Conservation (phyloP, 2,888 invertebrate species). For the Leptarthrus brevirostris region DNA sequence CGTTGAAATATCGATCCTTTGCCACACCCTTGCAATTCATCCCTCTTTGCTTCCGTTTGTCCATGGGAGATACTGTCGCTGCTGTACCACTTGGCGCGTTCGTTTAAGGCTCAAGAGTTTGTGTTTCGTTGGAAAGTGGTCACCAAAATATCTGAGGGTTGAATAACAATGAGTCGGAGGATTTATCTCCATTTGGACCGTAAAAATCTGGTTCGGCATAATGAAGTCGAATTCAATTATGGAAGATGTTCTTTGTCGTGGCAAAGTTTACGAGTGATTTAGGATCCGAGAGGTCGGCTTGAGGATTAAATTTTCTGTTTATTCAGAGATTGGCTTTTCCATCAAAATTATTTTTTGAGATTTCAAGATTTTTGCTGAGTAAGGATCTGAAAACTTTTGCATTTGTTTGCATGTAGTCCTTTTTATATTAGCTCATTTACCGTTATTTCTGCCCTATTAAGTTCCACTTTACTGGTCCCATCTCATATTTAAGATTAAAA, state of each 20-base stretch:
- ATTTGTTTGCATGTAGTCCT: too few species aligned
- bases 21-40: constrained; percentile 40
- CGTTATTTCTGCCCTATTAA: too few species aligned
- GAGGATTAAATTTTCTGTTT: constrained; percentile 19
- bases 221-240: constrained; percentile 44
- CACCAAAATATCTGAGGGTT: constrained; percentile 37
- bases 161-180: constrained; percentile 39
- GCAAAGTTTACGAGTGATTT: constrained; percentile 39
- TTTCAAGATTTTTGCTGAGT: too few species aligned
- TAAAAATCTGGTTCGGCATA: constrained; percentile 42
- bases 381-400: too few species aligned
- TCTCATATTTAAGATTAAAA: too few species aligned
- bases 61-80: not conserved
- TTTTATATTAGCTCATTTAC: too few species aligned
- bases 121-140: constrained; percentile 28
- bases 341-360: too few species aligned
- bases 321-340: not conserved
- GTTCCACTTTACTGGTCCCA: too few species aligned
- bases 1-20: constrained; percentile 28
- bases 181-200: constrained; percentile 34
- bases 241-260: constrained; percentile 35
- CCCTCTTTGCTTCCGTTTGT: not conserved
- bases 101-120: constrained; percentile 10
- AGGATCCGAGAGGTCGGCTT: constrained; percentile 7
- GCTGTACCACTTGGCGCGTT: not conserved